Evolutionary conservation across 1,140 invertebrate species (phyloP), one percentile per base, ranked within the genome.

Genomic region (Liolophura sinensis): DNA sequence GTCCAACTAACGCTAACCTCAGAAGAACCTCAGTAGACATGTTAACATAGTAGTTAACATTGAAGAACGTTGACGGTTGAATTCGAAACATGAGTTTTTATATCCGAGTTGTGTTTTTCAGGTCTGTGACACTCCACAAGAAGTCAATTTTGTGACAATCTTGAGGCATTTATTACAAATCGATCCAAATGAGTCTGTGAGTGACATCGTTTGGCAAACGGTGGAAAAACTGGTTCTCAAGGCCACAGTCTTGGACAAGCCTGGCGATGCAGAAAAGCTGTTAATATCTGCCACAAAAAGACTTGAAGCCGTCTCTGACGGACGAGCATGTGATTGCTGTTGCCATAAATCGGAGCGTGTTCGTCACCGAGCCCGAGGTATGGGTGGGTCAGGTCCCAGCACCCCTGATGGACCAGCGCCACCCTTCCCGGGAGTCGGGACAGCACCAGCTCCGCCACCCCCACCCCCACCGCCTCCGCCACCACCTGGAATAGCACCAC

Each of bases 41-140:
- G n/a, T n/a, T n/a, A n/a, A n/a, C n/a, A n/a, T n/a, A n/a, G n/a
- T n/a, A 40, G 9, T 40, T 40, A 40, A 40, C 3, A 40, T 5
- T 40, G 3, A 40, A 40, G 31, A 40, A 40, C 31, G 3, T 5
- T 40, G 3, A 40, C 3, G 31, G 31, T 40, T 5, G 31, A 40
- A 40, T 5, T 25, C 12, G 18, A 22, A 62, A 11, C 20, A 50
- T 52, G 4, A 24, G 22, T 58, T 40, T 40, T 40, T 47, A 54
- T 66, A 65, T 64, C 63, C 64, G 27, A 5, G 9, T 55, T 55
- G 7, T 22, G 24, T 64, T 27, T 63, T 70, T 16, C 80, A 95
- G 93, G 92, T 97, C 58, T 89, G 92, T 27, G 94, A 95, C 76
- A 96, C 93, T 25, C 94, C 95, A 9, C 93, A 95, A 85, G 95